These are phyloP conservation scores for Tachina grossa DNA, from an alignment of 2,888 invertebrate species.

Conservation along the genomic window DNA sequence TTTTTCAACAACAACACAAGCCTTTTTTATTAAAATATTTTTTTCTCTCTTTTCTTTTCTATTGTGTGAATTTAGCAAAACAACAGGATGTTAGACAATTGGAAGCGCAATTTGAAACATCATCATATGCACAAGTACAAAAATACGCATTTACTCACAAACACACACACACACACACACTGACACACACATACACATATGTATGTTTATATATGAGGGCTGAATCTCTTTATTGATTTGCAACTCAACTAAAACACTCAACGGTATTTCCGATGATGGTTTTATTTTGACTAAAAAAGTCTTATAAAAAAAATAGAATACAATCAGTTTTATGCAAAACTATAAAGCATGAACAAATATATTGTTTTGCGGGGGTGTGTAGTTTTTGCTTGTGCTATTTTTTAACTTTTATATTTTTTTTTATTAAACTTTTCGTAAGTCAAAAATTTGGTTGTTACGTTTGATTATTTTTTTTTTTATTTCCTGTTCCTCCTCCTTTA, in stretches of 20 bases:
- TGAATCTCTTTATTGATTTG: conserved; percentile 60
- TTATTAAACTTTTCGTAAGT: conserved; percentile 31
- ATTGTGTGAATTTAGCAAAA: conserved; percentile 23
- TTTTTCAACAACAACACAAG: conserved; percentile 1
- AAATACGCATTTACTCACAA: background rate
- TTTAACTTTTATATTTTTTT: conserved; percentile 13
- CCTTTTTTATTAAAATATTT: background rate
- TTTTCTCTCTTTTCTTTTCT: background rate
- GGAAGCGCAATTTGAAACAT: conserved; percentile 40
- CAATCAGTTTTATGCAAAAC: conserved; percentile 46
- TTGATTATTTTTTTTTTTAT: conserved; percentile 5
- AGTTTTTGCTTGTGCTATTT: conserved; percentile 7
- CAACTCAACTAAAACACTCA: conserved; percentile 66
- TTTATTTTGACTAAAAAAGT: background rate
- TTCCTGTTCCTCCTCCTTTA: conserved; percentile 49
- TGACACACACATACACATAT: background rate
- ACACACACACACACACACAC: background rate
- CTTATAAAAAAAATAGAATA: background rate
- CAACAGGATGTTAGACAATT: conserved; percentile 60
- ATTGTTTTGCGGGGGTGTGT: conserved; percentile 13
- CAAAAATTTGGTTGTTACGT: conserved; percentile 25
- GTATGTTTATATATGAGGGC: too few species aligned
- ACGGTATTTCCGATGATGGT: conserved; percentile 60
- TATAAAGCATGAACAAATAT: conserved; percentile 22
- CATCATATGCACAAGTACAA: conserved; percentile 12